These are phyloP conservation scores for Hipposideros armiger DNA, from an alignment of 2,113 vertebrate species.

Conservation along the genomic window DNA sequence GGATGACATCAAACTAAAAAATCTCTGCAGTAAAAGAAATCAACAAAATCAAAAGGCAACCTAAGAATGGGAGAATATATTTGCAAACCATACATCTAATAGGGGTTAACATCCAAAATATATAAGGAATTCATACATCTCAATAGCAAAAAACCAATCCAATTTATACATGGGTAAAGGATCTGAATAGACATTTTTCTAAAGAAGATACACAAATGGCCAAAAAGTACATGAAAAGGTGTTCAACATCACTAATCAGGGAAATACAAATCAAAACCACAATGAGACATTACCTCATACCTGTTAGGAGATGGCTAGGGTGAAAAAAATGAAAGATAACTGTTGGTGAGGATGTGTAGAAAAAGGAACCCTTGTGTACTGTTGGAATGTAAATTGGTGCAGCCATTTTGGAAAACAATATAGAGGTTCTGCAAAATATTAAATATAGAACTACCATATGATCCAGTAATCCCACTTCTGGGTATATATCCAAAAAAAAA, in stretches of 20 bases:
- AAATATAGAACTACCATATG: neutral
- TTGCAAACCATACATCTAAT: neutral
- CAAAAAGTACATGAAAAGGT: neutral
- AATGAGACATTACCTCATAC: neutral
- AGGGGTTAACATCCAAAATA: neutral
- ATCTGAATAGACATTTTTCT: neutral
- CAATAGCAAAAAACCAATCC: neutral
- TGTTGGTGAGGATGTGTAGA: neutral
- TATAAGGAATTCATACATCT: neutral
- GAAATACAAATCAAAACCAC: constrained; percentile 34
- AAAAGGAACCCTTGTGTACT: neutral
- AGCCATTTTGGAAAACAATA: neutral
- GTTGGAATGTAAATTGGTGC: neutral
- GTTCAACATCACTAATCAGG: neutral
- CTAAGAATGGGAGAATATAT: neutral
- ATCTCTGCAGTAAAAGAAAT: neutral
- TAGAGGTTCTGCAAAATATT: neutral
- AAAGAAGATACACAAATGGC: neutral
- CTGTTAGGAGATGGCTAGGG: neutral
- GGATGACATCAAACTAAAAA: neutral
- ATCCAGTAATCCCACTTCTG: neutral
- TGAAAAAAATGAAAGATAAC: neutral
- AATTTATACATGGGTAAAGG: neutral
- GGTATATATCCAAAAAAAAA: neutral
- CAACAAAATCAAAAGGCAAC: neutral